Conservation (phyloP, 2,888 invertebrate genomes). For the Hanleya hanleyi region DNA sequence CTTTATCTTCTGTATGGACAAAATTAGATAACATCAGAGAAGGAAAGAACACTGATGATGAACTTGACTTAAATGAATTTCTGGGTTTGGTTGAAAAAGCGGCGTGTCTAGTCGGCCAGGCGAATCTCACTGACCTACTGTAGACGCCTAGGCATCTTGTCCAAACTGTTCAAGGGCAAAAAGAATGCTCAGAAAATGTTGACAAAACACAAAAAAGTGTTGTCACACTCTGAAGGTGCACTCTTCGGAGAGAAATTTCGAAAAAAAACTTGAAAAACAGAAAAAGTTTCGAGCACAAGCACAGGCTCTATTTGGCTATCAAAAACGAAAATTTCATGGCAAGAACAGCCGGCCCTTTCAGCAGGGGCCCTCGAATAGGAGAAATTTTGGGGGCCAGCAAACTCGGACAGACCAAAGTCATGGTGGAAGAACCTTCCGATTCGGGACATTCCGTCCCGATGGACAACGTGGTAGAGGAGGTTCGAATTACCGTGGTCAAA, state of each 20-base stretch:
- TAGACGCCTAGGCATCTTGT: not conserved
- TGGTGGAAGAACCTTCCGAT: too few species aligned
- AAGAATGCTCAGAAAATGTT: conserved; percentile 9
- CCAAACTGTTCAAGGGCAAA: conserved; percentile 4
- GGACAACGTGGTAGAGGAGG: too few species aligned
- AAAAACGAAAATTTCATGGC: too few species aligned
- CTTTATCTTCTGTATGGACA: conserved; percentile 10
- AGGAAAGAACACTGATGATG: not conserved
- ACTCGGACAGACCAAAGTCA: too few species aligned
- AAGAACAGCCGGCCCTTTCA: too few species aligned
- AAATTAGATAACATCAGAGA: not conserved
- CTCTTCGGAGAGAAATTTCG: conserved; percentile 13
- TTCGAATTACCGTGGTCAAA: too few species aligned
- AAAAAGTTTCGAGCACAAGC: not conserved
- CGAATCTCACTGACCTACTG: not conserved
- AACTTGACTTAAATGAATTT: conserved; percentile 4
- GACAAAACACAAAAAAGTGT: not conserved
- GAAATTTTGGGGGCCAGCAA: too few species aligned
- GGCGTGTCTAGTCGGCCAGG: conserved; percentile 14
- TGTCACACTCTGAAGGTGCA: not conserved
- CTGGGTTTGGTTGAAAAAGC: conserved; percentile 11
- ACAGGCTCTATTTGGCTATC: not conserved
- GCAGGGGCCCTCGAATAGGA: too few species aligned
- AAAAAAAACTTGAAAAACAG: not conserved
- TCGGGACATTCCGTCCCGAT: too few species aligned